Base-by-base conservation (phyloP, 2,797 vertebrate species). In the Smutsia gigantea region DNA sequence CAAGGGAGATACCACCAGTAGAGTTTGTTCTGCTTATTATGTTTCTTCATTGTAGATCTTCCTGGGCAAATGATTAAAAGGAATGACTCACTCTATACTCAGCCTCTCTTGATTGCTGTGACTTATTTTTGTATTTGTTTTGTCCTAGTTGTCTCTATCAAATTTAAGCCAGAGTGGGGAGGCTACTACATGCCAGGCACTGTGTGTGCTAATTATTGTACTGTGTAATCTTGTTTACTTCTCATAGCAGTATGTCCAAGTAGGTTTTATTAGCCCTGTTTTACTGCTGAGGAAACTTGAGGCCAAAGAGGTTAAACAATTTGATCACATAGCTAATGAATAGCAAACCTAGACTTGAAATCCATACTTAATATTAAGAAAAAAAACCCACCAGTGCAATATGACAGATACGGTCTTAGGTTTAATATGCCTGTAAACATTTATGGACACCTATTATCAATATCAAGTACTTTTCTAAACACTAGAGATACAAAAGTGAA, bases 91-190 rank as follows among this genome's bases (percentile, higher is more conserved):
- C n/a, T 77, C 51, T 77, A 5, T 94, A 59, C 93, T 96, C 94
- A 92, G 61, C 91, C 89, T 97, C 78, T 75, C 75, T 95, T 95
- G 93, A 93, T 98, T 92, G 82, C 94, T 93, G 77, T 84, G 95
- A 87, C 93, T 98, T 97, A 96, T 98, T 97, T 98, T 97, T 96
- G 81, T 94, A 94, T 97, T 97, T 97, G 91, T 96, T 97, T 97
- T 96, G 87, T 96, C 51, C 91, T 97, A 74, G 95, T 95, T 96
- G 93, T 96, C 74, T 97, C 95, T 97, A 18, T 93, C 74, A 93
- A 86, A 37, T 97, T 91, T 87, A 97, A 97, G 75, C 74, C 95
- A 92, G 89, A 87, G 79, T 81, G 91, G 86, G 95, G 96, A 97
- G 71, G 86, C 88, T 94, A 59, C 77, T 88, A 78, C 49, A 91